Percentiles rank a stretch among this genome's conserved stretches.
Evolutionary conservation across 1,140 invertebrate genomes (phyloP).

Genomic region (Amyelois transitella): DNA sequence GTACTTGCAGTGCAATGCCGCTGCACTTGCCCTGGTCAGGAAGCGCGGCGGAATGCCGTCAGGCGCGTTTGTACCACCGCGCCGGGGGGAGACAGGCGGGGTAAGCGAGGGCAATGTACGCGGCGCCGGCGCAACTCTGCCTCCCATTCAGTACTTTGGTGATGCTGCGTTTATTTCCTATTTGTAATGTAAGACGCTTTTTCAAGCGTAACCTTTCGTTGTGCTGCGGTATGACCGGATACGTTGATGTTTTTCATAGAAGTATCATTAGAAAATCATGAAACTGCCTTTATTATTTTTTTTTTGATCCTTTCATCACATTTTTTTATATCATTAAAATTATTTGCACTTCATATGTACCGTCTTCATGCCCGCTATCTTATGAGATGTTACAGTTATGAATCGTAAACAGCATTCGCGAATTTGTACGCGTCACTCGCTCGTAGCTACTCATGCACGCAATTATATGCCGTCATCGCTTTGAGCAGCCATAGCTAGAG

Average conservation of each 20-base stretch:
- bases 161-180: constrained; percentile 54
- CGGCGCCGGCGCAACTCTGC: constrained; percentile 59
- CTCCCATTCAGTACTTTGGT: constrained; percentile 56
- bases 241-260: no score
- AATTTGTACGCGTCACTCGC: constrained; percentile 9
- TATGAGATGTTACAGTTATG: neutral
- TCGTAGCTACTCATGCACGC: constrained; percentile 27
- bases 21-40: constrained; percentile 71
- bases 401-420: neutral
- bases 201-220: constrained; percentile 2
- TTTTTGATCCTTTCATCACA: no score
- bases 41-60: constrained; percentile 70
- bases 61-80: constrained; percentile 55
- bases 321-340: no score
- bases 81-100: constrained; percentile 27
- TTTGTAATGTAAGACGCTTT: constrained; percentile 24
- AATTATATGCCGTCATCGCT: constrained; percentile 44
- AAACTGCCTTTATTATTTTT: no score
- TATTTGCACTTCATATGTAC: no score
- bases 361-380: no score
- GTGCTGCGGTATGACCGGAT: neutral
- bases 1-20: constrained; percentile 60
- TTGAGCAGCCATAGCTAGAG: constrained; percentile 27
- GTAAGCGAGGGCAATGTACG: constrained; percentile 58
- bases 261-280: no score